Evolutionary conservation across 2,888 invertebrate species (phyloP), one percentile per base, ranked within the genome.

Genomic region (Pyrrhia umbra): DNA sequence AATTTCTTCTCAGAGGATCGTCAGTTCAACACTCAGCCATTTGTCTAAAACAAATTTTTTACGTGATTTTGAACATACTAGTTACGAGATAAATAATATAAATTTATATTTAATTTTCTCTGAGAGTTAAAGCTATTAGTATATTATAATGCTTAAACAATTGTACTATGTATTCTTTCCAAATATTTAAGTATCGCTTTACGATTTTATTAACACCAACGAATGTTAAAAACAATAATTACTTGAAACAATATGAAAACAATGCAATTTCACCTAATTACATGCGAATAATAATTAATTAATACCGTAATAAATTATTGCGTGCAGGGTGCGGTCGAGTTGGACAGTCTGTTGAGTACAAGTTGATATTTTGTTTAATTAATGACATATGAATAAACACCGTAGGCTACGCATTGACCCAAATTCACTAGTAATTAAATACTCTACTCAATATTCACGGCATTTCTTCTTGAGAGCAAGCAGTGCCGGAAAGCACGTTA

Each of bases 211-310:
- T 34, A n/a, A n/a, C n/a, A 46, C 23, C 13, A 64, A 23, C 46
- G 30, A 16, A 37, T 21, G 39, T 18, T 18, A 45, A 23, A 20
- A 16, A 59, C 37, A 40, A 15, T 25, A 37, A 13, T 49, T 16
- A 27, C 27, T 27, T 9, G 6, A 34, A 37, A 51, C 15, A 66
- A 49, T 59, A 45, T 52, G 6, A 34, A 56, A 65, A 69, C 77
- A 63, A 65, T 67, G 49, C 67, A 76, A n/a, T 76, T 73, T 69
- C 52, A 68, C 75, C 51, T 57, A 67, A 67, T 78, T 59, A 69
- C 55, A 61, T 55, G 56, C 13, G 50, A 69, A 65, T 63, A 65
- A 21, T 61, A 64, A 77, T 71, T 58, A 66, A 2, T 49, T 50
- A 51, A 60, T 30, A 62, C 59, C 45, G 49, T 68, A 69, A 68